These are phyloP conservation scores for Drosophila cognata DNA, from an alignment of 2,888 invertebrate genomes.

Conservation along the genomic window DNA sequence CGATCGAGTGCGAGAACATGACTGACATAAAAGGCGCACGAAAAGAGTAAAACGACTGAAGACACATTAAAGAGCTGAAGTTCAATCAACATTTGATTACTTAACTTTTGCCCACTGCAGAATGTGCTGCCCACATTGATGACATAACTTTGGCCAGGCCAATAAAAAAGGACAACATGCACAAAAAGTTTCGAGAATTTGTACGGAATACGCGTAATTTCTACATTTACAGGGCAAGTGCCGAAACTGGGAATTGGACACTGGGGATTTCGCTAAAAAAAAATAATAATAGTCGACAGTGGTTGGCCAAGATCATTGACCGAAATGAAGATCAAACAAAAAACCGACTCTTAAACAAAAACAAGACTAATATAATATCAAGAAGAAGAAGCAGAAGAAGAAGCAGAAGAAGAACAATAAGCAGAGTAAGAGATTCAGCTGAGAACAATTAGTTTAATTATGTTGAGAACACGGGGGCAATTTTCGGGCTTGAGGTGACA, in stretches of 20 bases:
- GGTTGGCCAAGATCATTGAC: conserved; percentile 69
- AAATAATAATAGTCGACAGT: not conserved
- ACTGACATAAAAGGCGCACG: conserved; percentile 27
- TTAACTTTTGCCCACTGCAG: conserved; percentile 50
- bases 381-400: not conserved
- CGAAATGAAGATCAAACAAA: conserved; percentile 70
- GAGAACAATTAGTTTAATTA: conserved; percentile 77
- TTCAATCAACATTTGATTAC: conserved; percentile 58
- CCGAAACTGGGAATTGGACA: conserved; percentile 74
- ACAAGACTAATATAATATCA: not conserved
- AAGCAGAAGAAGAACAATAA: conserved; percentile 1
- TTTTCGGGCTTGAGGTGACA: conserved; percentile 78
- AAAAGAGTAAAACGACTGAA: not conserved
- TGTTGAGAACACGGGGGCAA: conserved; percentile 58
- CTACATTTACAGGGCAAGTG: conserved; percentile 77
- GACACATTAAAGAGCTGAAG: conserved; percentile 3
- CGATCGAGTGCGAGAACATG: conserved; percentile 7
- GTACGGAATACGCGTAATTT: conserved; percentile 56
- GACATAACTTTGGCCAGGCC: conserved; percentile 63
- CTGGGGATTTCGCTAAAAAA: conserved; percentile 55
- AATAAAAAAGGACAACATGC: not conserved
- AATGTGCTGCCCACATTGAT: conserved; percentile 67
- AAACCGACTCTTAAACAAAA: conserved; percentile 16
- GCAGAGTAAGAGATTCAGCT: conserved; percentile 34
- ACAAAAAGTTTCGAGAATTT: conserved; percentile 8